Evolutionary conservation across 2,888 invertebrate species (phyloP), one percentile per base, ranked within the genome.

Genomic region (Cephalotes varians): DNA sequence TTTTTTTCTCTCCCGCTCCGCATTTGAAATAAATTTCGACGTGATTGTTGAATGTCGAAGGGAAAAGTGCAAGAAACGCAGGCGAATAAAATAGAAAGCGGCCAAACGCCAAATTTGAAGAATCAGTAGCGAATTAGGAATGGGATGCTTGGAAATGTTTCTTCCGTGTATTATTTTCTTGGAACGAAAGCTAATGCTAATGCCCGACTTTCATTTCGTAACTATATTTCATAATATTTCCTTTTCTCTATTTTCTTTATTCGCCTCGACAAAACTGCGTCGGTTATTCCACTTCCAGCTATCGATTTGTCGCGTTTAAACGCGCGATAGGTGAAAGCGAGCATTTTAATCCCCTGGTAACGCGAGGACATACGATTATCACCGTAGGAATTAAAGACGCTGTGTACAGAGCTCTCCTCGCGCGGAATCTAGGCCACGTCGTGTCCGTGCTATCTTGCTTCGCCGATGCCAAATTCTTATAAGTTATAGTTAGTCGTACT

Each of bases 401-500:
- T 7, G 12, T 15, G 12, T n/a, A 54, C n/a, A 10, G 51, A 31
- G 31, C 51, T 40, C 54, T 12, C 21, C 54, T 34, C 37, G 7
- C 18, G 31, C 56, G 69, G 12, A 79, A 79, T 79, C 77, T 58
- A 56, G 77, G 77, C 56, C 77, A 56, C 44, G 44, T 77, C 65
- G 40, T 54, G 64, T 18, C 49, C 54, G 40, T 40, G 54, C 77
- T 77, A 67, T 77, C 65, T 54, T 7, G 54, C 21, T 44, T n/a
- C 56, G 44, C 77, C 77, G 77, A 77, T 77, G 77, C 77, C 77
- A 79, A 77, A 67, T 77, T 67, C 54, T 54, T 44, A 21, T 54
- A 31, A 79, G 77, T 69, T 79, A 69, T 76, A 76, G 76, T 76
- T 76, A 76, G 76, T 76, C 51, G 37, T 28, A 76, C 76, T 76